Evolutionary conservation across 2,797 vertebrate species (phyloP).

Genomic region (Ambastaia sidthimunki): DNA sequence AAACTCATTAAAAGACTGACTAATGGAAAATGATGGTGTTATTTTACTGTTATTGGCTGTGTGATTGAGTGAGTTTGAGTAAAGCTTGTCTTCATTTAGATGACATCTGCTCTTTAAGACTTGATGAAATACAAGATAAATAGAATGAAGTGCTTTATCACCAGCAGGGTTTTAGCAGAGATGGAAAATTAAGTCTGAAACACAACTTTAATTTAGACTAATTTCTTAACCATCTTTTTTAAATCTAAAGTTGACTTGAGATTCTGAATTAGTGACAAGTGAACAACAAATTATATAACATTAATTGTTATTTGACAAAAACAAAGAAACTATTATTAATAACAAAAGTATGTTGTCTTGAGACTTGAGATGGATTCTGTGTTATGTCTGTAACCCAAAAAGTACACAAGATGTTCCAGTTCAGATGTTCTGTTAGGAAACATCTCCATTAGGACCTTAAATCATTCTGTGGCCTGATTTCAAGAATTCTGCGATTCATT

Average conservation of each 20-base stretch:
- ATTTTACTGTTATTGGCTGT: not conserved
- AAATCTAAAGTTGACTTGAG: not conserved
- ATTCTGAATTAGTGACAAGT: too few species aligned
- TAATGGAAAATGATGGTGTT: not conserved
- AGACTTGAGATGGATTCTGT: too few species aligned
- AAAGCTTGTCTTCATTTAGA: conserved; percentile 11
- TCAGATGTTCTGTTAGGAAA: not conserved
- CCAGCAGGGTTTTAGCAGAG: too few species aligned
- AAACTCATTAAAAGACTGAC: conserved; percentile 12
- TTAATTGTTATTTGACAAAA: too few species aligned
- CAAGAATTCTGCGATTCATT: not conserved
- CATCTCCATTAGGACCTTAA: not conserved
- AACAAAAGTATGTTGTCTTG: not conserved
- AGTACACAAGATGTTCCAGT: not conserved
- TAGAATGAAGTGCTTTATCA: too few species aligned
- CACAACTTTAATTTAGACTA: too few species aligned
- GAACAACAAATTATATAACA: too few species aligned
- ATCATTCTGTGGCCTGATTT: not conserved
- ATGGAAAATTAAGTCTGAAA: too few species aligned
- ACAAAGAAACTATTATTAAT: not conserved
- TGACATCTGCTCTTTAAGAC: conserved; percentile 10
- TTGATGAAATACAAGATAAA: conserved; percentile 23
- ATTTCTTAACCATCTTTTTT: too few species aligned
- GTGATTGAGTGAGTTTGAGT: conserved; percentile 1
- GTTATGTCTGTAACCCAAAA: too few species aligned